Evolutionary conservation across 2,113 vertebrate species (phyloP).

Genomic region (Esox niger): DNA sequence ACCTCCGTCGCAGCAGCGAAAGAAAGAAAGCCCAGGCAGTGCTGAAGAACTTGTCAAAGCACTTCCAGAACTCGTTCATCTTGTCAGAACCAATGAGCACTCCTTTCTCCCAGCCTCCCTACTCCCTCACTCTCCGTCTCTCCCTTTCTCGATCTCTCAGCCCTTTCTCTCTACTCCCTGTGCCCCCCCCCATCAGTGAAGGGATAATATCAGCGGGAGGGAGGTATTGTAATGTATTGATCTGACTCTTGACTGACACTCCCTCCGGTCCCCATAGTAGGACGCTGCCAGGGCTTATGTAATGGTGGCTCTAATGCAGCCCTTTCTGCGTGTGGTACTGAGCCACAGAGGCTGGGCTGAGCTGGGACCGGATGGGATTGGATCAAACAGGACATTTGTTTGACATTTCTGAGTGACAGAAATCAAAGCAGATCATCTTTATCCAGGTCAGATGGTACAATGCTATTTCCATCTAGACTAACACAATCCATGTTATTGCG

Average conservation of each 20-base stretch:
- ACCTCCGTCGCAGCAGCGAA: conserved; percentile 19
- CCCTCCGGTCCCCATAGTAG: background rate
- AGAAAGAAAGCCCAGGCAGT: conserved; percentile 16
- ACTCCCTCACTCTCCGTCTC: background rate
- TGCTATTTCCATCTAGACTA: too few species aligned
- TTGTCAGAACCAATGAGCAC: conserved; percentile 45
- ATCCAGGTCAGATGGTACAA: too few species aligned
- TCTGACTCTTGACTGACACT: background rate
- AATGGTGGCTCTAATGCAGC: background rate
- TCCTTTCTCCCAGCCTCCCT: conserved; percentile 3
- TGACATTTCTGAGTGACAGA: too few species aligned
- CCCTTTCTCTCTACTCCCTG: background rate
- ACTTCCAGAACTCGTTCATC: conserved; percentile 53
- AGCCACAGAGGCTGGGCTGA: too few species aligned
- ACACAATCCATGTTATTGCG: too few species aligned
- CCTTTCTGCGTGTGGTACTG: conserved; percentile 4
- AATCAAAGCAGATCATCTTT: too few species aligned
- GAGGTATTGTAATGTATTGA: background rate
- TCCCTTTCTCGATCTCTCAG: background rate
- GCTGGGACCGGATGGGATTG: too few species aligned
- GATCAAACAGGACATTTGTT: too few species aligned
- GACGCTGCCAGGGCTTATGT: background rate
- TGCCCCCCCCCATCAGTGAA: background rate
- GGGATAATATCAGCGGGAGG: background rate
- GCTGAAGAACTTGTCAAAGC: conserved; percentile 50